A percentile compares a stretch with the other conserved stretches of the same genome.
Conservation (phyloP, 2,888 invertebrate genomes). For the Eustalomyia histrio region DNA sequence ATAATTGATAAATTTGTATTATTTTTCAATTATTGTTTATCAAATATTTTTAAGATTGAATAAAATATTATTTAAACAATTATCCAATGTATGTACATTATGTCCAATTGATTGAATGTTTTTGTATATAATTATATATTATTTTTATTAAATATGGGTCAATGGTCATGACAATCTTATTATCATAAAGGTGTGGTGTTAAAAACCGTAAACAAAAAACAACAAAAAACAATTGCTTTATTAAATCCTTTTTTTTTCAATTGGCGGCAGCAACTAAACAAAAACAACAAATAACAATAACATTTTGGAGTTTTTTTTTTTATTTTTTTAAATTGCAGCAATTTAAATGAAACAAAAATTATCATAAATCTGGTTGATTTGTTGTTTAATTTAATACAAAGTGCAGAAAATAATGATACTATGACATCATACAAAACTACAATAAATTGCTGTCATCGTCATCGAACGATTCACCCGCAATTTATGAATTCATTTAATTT, state of each 20-base stretch:
- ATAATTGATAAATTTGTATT: no score
- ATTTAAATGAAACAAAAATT: slow-evolving; percentile 48
- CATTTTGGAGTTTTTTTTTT: slow-evolving; percentile 34
- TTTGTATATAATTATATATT: background rate
- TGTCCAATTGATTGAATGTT: background rate
- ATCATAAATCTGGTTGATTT: slow-evolving; percentile 53
- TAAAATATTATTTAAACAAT: background rate
- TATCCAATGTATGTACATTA: background rate
- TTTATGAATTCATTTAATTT: slow-evolving; percentile 34
- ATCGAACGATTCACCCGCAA: slow-evolving; percentile 49
- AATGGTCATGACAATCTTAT: slow-evolving; percentile 14
- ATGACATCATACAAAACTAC: slow-evolving; percentile 48
- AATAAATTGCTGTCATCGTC: slow-evolving; percentile 12
- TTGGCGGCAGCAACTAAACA: background rate
- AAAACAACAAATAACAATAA: slow-evolving; percentile 37
- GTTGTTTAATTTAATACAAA: slow-evolving; percentile 34
- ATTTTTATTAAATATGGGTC: slow-evolving; percentile 1
- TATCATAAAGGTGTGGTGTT: slow-evolving; percentile 21
- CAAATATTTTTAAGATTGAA: background rate
- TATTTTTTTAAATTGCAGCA: slow-evolving; percentile 42
- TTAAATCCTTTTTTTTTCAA: slow-evolving; percentile 23
- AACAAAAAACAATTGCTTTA: slow-evolving; percentile 17
- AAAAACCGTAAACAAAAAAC: no score
- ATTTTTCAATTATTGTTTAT: background rate
- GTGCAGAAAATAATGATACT: slow-evolving; percentile 33